Base-by-base conservation (phyloP, 2,888 invertebrate genomes). In the Hirudinaria manillensis region DNA sequence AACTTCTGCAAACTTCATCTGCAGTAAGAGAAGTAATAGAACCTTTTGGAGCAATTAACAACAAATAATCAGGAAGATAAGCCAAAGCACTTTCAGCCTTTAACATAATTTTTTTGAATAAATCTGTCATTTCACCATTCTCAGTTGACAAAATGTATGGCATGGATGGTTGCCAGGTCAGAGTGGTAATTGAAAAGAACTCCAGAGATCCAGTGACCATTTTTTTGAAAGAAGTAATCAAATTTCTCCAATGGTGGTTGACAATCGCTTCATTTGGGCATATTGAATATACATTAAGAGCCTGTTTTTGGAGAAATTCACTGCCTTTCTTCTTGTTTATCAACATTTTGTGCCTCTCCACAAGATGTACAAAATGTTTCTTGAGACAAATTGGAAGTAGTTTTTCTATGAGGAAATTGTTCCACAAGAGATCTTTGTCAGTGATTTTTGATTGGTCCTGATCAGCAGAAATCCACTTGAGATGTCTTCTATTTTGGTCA, bases 381-480 rank as follows among this genome's bases (percentile, higher is more conserved):
- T 68, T 55, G 61, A 82, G 83, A 7, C 80, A 80, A 29, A 76
- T 67, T 19, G 83, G 81, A 0, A 83, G 53, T 0, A 81, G 80
- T 76, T 83, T 82, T 21, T 67, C 73, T 13, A 83, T 76, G 2
- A 84, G 76, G 34, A 78, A 77, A n/a, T 80, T 76, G 76, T 84
- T 84, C 84, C 84, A 84, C 29, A 76, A 70, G 29, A 82, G 79
- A 16, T 79, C 65, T 72, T 80, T 81, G 77, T 82, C 83, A 27
- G 73, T 77, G 53, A 77, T 24, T 7, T 38, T 56, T 0, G 55
- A 16, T 51, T 24, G 29, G 16, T 75, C 73, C 19, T 73, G 76
- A 45, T 74, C 76, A n/a, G 71, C 45, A 10, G 76, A 61, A 0
- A 75, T 67, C 76, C 74, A 74, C 56, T 73, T 74, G 19, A 75